Percentiles rank a stretch among this genome's conserved stretches.
Conservation (phyloP, 1,140 invertebrate genomes). For the Cydia amplana region DNA sequence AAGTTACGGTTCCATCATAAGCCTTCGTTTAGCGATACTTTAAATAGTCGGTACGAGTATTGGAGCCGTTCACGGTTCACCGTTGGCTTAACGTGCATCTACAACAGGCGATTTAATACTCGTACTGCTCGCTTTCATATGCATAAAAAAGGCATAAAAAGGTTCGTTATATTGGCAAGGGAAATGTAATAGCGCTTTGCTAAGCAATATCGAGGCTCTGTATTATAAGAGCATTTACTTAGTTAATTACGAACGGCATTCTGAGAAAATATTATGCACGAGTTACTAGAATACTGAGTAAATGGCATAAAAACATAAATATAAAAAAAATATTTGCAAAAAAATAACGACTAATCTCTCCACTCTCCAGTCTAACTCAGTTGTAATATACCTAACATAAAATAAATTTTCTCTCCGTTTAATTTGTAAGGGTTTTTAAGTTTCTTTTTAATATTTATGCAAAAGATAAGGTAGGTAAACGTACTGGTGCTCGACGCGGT, state of each 20-base stretch:
- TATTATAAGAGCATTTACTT: not conserved
- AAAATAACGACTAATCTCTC: no score
- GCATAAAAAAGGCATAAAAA: constrained; percentile 31
- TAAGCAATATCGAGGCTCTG: not conserved
- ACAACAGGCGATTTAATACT: constrained; percentile 67
- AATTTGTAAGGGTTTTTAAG: no score
- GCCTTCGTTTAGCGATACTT: constrained; percentile 5
- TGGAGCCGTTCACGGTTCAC: constrained; percentile 66
- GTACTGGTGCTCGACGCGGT: no score
- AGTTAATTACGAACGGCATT: not conserved
- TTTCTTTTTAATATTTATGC: no score
- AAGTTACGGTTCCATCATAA: not conserved
- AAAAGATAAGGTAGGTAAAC: no score
- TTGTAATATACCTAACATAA: no score
- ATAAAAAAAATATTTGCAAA: no score
- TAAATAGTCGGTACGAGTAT: constrained; percentile 48
- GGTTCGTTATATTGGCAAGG: constrained; percentile 25
- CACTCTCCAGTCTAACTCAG: no score
- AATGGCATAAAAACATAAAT: no score
- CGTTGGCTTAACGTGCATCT: constrained; percentile 60
- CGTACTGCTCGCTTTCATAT: constrained; percentile 19
- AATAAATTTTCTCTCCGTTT: no score
- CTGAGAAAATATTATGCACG: no score
- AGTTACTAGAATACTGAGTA: no score
- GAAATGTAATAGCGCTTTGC: constrained; percentile 19